Evolutionary conservation across 2,888 invertebrate genomes (phyloP), one percentile per base, ranked within the genome.

Genomic region (Monopis laevigella): DNA sequence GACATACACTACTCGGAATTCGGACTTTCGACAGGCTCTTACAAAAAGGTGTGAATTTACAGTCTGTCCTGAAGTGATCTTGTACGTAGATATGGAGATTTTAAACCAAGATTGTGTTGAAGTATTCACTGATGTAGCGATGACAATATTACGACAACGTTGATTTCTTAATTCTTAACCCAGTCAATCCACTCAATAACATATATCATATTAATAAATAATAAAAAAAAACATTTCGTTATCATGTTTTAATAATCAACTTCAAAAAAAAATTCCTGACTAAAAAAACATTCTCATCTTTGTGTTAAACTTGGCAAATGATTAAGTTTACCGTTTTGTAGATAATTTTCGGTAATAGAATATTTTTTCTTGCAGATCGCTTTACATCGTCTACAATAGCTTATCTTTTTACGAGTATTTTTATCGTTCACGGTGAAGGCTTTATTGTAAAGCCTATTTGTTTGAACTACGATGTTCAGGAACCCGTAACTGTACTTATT

Each of bases 21-120:
- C 52, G 57, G 56, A 59, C 56, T 50, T 56, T 52, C 52, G 17
- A 30, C 50, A 50, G 51, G 49, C 48, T 55, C 50, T 53, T 48
- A 66, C 68, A 68, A 65, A 65, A 59, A 71, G 55, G 74, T 73
- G 73, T 70, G 69, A 74, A 72, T 65, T 61, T 60, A 64, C 58
- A 62, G 46, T 50, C 55, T 60, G 57, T 49, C 58, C 60, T 51
- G 49, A 49, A 46, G 45, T 32, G 32, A 32, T 32, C 17, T 14
- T 32, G n/a, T 32, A 17, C 17, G 14, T 17, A 32, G 32, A 32
- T 32, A 32, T 32, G 14, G 14, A 32, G 32, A 32, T 32, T 32
- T 32, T 17, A 13, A n/a, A 13, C 14, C 2, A 32, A 13, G 17
- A 32, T 32, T 32, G 17, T 32, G 6, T 32, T 13, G 29, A 29